Evolutionary conservation across 2,888 invertebrate species (phyloP), one percentile per base, ranked within the genome.

Genomic region (Reticulitermes lucifugus): DNA sequence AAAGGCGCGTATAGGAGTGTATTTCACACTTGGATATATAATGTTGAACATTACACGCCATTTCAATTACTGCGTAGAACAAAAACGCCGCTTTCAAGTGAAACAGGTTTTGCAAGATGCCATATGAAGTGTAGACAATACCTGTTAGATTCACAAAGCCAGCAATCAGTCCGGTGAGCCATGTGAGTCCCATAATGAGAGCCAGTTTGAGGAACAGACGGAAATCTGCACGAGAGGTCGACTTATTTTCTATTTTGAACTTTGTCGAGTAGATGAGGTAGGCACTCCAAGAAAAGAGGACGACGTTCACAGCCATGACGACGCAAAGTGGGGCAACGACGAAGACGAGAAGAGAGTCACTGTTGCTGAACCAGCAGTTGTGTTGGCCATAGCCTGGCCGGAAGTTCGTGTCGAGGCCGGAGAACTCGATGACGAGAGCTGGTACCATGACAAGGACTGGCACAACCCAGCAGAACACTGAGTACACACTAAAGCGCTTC

Each of bases 151-250:
- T n/a, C 21, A 41, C 6, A 43, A 43, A 1, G 41, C 43, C 43
- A 9, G 75, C 75, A 21, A 75, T 2, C 7, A 75, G 21, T 18
- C 75, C 75, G 1, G 75, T 75, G 75, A 22, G 14, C 75, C 75
- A 75, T 10, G 75, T 75, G 43, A 75, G 75, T n/a, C 75, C 75
- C 75, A 75, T 75, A 43, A 75, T 75, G 75, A 75, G 1, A 22
- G 75, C 43, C 18, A 75, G 75, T 75, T 43, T 35, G 41, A 75
- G 46, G 75, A 43, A 75, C 21, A 75, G 75, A 18, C 75, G 3
- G 43, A 75, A 75, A 21, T 75, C 43, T 21, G 35, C 21, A 0
- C 35, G 5, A 0, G 75, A 41, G 18, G 75, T 75, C 0, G 75
- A 75, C 4, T 4, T 9, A 43, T 21, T 43, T 12, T 35, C 43